Evolutionary conservation across 1,140 invertebrate species (phyloP).

Genomic region (Phenacoccus solenopsis): DNA sequence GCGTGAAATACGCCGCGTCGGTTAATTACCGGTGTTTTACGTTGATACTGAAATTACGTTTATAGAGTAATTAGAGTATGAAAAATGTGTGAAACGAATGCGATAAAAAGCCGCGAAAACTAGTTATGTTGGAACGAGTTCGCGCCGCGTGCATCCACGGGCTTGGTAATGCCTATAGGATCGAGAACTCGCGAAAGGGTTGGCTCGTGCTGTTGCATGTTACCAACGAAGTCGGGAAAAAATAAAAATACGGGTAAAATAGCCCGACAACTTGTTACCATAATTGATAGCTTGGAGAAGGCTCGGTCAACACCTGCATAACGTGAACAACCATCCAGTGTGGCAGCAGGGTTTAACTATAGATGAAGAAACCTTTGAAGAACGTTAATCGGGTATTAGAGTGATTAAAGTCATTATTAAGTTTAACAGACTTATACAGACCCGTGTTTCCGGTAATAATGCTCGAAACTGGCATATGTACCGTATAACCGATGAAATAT

Average conservation of each 20-base stretch:
- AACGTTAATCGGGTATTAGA: neutral
- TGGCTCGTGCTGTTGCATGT: neutral
- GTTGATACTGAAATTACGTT: neutral
- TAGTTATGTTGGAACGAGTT: neutral
- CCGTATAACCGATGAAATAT: too few species aligned
- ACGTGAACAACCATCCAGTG: neutral
- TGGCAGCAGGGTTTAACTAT: neutral
- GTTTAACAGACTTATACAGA: neutral
- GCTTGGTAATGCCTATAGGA: neutral
- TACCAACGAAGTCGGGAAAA: neutral
- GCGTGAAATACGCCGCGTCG: too few species aligned
- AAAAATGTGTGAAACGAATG: neutral
- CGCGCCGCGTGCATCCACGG: neutral
- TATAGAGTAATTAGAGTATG: neutral
- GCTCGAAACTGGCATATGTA: too few species aligned
- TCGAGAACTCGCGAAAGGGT: neutral
- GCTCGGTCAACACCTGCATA: slow-evolving; percentile 1
- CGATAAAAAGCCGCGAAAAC: neutral
- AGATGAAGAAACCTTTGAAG: neutral
- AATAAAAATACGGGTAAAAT: neutral
- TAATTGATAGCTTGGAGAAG: neutral
- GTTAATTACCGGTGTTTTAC: too few species aligned
- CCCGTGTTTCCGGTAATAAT: neutral
- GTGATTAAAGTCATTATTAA: neutral
- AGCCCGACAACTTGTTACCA: neutral